Evolutionary conservation across 2,113 vertebrate species (phyloP).

Genomic region (Thymallus thymallus): DNA sequence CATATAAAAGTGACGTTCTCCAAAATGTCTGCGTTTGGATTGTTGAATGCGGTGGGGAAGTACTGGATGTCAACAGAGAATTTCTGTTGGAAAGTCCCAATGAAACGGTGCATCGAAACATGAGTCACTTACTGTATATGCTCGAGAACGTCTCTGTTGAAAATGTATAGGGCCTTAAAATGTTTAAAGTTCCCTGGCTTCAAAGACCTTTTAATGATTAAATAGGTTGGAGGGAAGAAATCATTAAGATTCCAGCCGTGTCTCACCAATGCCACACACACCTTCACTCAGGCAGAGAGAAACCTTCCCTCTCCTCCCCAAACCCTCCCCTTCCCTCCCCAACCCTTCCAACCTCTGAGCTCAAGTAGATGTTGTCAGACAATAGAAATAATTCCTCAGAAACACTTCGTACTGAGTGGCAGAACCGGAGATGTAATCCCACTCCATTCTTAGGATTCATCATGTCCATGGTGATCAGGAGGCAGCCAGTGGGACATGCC

Average conservation of each 20-base stretch:
- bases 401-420: constrained; percentile 80
- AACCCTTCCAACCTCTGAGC: constrained; percentile 59
- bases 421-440: constrained; percentile 80
- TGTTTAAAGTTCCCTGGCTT: constrained; percentile 58
- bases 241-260: constrained; percentile 68
- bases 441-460: constrained; percentile 81
- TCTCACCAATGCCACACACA: constrained; percentile 66
- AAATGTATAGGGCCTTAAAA: constrained; percentile 47
- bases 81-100: no score
- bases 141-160: constrained; percentile 27
- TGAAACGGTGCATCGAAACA: no score
- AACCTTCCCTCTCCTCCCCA: background rate
- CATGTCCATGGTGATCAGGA: constrained; percentile 74
- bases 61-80: no score
- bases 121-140: no score
- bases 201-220: constrained; percentile 67
- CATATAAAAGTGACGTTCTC: no score
- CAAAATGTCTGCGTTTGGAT: no score
- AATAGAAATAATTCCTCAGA: constrained; percentile 81
- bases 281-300: constrained; percentile 61
- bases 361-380: constrained; percentile 79
- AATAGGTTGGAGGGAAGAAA: constrained; percentile 50
- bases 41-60: no score
- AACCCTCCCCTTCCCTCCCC: constrained; percentile 6
- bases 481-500: constrained; percentile 74